phyloP scores from a whole-genome alignment of 1,140 invertebrate genomes.

The Theocolax elegans region DNA sequence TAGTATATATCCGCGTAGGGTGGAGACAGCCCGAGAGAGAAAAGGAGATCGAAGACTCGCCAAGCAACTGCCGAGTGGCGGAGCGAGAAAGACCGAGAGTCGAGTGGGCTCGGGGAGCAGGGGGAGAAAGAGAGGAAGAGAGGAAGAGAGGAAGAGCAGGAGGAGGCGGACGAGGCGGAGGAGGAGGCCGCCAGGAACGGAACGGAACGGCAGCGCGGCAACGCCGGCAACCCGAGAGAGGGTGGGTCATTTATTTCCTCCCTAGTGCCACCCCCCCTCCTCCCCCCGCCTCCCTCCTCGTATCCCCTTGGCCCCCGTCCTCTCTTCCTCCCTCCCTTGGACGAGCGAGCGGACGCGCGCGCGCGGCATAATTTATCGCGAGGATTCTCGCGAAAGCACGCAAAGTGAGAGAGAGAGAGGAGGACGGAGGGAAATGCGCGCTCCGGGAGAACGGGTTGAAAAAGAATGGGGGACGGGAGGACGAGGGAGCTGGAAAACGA shows the following conservation, averaged over 20 bases:
- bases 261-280: conserved; percentile 43
- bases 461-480: conserved; percentile 18
- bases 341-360: conserved; percentile 27
- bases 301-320: conserved; percentile 48
- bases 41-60: conserved; percentile 34
- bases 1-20: conserved; percentile 45
- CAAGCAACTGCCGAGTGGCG: conserved; percentile 28
- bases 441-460: conserved; percentile 41
- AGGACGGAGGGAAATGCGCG: conserved; percentile 36
- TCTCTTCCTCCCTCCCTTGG: conserved; percentile 19
- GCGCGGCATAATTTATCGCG: conserved; percentile 68
- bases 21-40: conserved; percentile 42
- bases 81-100: conserved; percentile 6
- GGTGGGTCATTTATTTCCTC: conserved; percentile 68
- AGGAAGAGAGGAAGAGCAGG: background rate
- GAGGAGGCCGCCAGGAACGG: conserved; percentile 48
- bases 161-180: conserved; percentile 45
- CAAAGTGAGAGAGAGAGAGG: conserved; percentile 54
- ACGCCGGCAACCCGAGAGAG: conserved; percentile 55
- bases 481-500: background rate
- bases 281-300: too few species aligned
- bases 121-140: conserved; percentile 3
- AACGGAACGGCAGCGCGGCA: conserved; percentile 43
- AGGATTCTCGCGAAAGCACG: conserved; percentile 69
- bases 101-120: background rate